Conservation (phyloP, 2,888 invertebrate genomes). For the Coelogynopora nodosa region DNA sequence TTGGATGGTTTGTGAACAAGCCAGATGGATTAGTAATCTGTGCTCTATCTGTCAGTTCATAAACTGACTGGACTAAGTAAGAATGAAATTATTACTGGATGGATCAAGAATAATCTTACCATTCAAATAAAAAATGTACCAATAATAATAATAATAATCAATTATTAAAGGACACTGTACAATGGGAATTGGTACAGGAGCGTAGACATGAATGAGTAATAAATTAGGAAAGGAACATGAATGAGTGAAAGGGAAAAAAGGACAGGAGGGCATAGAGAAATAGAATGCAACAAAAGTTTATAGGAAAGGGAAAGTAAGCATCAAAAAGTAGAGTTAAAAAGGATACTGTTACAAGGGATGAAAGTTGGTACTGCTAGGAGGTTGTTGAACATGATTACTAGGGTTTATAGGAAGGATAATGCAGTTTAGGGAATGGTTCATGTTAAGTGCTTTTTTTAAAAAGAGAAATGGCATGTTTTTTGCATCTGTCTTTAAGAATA, state of each 20-base stretch:
- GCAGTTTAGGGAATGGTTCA: background rate
- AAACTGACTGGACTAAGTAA: no score
- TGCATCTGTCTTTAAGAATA: background rate
- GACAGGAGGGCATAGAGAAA: background rate
- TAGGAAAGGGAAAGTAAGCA: background rate
- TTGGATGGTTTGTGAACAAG: no score
- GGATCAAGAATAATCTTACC: no score
- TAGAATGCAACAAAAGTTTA: background rate
- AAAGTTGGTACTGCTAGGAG: background rate
- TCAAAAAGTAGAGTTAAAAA: background rate
- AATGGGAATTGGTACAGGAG: background rate
- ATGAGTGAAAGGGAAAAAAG: background rate
- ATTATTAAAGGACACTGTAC: background rate
- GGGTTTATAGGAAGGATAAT: background rate
- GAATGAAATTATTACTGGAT: no score
- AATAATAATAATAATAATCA: background rate
- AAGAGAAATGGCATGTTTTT: background rate
- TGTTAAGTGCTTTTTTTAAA: background rate
- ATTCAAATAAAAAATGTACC: no score
- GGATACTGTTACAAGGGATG: background rate
- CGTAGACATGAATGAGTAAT: background rate
- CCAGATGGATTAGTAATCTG: no score
- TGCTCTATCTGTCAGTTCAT: no score
- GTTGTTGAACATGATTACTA: slow-evolving; percentile 2
- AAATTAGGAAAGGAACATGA: background rate